These are phyloP conservation scores for Dendrocopos noguchii DNA, from an alignment of 2,113 vertebrate genomes.

Conservation along the genomic window DNA sequence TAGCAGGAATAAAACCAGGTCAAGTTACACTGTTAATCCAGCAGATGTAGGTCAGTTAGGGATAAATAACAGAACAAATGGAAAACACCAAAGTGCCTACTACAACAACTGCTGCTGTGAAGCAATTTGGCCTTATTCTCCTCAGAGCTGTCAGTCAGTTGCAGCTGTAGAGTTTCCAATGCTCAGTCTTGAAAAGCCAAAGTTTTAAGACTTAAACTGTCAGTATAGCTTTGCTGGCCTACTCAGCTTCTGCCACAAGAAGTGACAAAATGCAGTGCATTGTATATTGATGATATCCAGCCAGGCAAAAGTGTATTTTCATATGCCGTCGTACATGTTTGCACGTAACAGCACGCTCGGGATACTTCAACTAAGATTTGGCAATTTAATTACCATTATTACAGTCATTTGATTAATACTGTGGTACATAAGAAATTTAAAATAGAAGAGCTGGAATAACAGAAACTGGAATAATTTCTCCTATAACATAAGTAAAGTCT, in stretches of 20 bases:
- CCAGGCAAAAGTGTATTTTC: not conserved
- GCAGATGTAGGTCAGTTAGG: conserved; percentile 80
- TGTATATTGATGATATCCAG: not conserved
- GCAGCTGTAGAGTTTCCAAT: not conserved
- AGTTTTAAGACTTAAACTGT: not conserved
- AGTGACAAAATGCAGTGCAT: not conserved
- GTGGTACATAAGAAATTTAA: not conserved
- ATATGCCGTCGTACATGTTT: not conserved
- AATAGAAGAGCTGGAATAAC: not conserved
- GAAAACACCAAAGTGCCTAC: conserved; percentile 60
- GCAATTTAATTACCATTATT: not conserved
- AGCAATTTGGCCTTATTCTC: conserved; percentile 44
- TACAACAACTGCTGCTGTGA: conserved; percentile 39
- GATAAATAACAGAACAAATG: conserved; percentile 75
- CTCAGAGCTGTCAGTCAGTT: conserved; percentile 35
- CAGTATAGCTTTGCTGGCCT: not conserved
- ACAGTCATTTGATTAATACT: not conserved
- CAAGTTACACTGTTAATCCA: conserved; percentile 73
- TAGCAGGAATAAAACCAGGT: conserved; percentile 75
- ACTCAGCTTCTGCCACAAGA: not conserved
- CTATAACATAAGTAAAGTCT: not conserved
- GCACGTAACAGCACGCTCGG: not conserved
- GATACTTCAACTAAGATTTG: not conserved
- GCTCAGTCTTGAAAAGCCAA: not conserved
- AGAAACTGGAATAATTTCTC: not conserved